Evolutionary conservation across 2,888 invertebrate species (phyloP).

Genomic region (Melinaea marsaeus): DNA sequence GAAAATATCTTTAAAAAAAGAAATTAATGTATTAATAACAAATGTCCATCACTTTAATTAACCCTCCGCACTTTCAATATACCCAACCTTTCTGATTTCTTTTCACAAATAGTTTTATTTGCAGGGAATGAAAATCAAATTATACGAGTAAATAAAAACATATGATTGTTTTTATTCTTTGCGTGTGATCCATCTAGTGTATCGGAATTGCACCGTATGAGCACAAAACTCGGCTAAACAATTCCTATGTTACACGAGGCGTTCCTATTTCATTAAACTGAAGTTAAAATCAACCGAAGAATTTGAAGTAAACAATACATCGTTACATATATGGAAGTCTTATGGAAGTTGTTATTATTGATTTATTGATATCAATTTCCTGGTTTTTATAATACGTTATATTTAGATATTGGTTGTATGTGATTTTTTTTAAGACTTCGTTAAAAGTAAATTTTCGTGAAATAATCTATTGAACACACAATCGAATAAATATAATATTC

Average conservation of each 20-base stretch:
- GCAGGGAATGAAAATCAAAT: constrained; percentile 2
- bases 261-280: constrained; percentile 5
- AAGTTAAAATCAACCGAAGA: not conserved
- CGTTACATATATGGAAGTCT: not conserved
- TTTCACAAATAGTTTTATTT: constrained; percentile 16
- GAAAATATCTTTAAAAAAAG: constrained; percentile 4
- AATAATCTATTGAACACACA: too few relatives aligned
- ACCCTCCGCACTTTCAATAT: constrained; percentile 8
- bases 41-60: too few relatives aligned
- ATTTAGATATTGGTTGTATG: too few relatives aligned
- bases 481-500: too few relatives aligned
- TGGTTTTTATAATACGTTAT: constrained; percentile 16
- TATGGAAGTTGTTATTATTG: constrained; percentile 12
- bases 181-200: constrained; percentile 19
- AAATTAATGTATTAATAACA: too few relatives aligned
- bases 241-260: constrained; percentile 14
- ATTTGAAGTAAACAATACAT: not conserved
- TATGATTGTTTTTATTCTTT: too few relatives aligned
- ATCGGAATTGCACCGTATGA: constrained; percentile 24
- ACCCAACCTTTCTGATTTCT: constrained; percentile 14
- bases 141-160: not conserved
- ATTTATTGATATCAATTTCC: constrained; percentile 13
- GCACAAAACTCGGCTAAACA: constrained; percentile 17
- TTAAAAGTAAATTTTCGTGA: too few relatives aligned
- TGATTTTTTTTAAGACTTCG: too few relatives aligned